Conservation (phyloP, 2,797 vertebrate species). For the Enteromius argenteus region DNA sequence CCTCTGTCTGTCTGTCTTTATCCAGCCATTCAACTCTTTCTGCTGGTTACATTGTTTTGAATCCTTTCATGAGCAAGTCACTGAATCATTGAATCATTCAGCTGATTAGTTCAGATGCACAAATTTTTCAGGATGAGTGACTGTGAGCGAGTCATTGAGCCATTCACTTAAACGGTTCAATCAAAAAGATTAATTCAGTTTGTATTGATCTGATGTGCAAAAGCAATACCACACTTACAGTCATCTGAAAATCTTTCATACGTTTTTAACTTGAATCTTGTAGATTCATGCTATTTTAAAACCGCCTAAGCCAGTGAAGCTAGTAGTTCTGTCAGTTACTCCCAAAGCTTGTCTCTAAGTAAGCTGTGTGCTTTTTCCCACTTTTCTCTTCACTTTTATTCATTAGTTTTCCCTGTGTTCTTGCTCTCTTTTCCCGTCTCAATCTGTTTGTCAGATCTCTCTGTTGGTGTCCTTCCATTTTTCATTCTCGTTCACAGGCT, state of each 20-base stretch:
- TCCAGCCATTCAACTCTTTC: too few relatives aligned
- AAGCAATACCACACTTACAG: not conserved
- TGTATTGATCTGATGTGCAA: too few relatives aligned
- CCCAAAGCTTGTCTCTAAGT: too few relatives aligned
- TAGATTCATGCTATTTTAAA: not conserved
- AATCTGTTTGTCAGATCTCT: conserved; percentile 31
- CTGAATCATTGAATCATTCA: not conserved
- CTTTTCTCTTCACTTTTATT: conserved; percentile 1
- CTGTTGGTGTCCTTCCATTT: not conserved
- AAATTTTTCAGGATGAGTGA: not conserved
- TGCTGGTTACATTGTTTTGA: not conserved
- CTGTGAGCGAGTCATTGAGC: not conserved
- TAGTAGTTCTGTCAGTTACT: too few relatives aligned
- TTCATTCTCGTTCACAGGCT: conserved; percentile 33
- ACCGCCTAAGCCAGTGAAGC: too few relatives aligned
- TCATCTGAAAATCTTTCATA: not conserved
- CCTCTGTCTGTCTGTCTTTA: not conserved
- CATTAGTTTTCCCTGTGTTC: conserved; percentile 1
- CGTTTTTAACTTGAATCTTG: not conserved
- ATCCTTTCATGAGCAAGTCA: not conserved
- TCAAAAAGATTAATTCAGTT: too few relatives aligned
- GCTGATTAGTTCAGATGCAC: not conserved
- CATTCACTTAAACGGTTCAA: not conserved
- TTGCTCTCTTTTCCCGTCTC: conserved; percentile 10
- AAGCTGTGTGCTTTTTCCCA: too few relatives aligned